Evolutionary conservation across 2,113 vertebrate species (phyloP), one percentile per base, ranked within the genome.

Genomic region (Chionis minor): DNA sequence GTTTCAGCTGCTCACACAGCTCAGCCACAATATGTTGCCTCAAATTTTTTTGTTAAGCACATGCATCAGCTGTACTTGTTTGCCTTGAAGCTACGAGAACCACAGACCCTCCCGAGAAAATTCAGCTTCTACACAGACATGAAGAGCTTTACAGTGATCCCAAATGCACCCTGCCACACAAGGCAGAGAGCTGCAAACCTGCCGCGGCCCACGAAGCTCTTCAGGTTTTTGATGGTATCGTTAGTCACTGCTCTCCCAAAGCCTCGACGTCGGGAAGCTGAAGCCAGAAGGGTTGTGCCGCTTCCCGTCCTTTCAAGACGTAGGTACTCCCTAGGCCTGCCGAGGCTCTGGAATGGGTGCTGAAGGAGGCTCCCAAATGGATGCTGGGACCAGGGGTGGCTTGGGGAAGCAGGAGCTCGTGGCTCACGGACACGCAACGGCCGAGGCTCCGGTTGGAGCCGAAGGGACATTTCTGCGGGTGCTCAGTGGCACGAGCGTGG

Each of bases 11-110:
- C 77, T 94, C 91, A 70, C 62, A 65, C 35, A 80, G 78, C 88
- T 96, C 92, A 94, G 55, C 59, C 72, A 81, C 91, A 95, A 66
- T 89, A 91, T 92, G 86, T 74, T 94, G 80, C 86, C 35, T 83
- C 59, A 63, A 85, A 72, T 75, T 61, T 17, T 84, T 89, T 88
- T 79, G 73, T 91, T 88, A 85, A 94, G 54, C 73, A 61, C 47
- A 81, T 52, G 73, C 54, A 80, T 79, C 94, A 84, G 42, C 73
- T 86, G 73, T 62, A n/a, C 73, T 85, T 89, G 73, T 77, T 90
- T 95, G 93, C 90, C 66, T 79, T 19, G 52, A 81, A 71, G 88
- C 63, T 73, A n/a, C 54, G 63, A 80, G 75, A 91, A 28, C 42
- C 28, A 49, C 87, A 61, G 88, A 73, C 20, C 67, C 52, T 81